Base-by-base conservation (phyloP, 1,140 invertebrate species). In the Hylyphantes graminicola region DNA sequence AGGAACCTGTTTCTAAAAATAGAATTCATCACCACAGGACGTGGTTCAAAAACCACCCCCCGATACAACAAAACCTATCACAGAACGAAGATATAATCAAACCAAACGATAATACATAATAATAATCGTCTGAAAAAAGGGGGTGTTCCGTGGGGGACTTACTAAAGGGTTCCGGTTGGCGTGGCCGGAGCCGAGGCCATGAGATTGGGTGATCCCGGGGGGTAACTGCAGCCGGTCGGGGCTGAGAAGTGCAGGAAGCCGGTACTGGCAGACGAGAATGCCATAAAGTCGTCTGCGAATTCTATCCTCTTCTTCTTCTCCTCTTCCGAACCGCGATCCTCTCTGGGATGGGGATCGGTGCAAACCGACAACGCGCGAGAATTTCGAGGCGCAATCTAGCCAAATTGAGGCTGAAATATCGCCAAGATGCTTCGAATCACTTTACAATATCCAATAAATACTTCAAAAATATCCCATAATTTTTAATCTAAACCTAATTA, bases 1-100 rank as follows among this genome's bases (percentile, higher is more conserved):
- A 57, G 77, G 65, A 80, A 80, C 77, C 77, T 80, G n/a, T 70
- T 80, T 80, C 77, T 80, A 80, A 68, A 80, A 80, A 70, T 80
- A 80, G 77, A 17, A 68, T n/a, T n/a, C n/a, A n/a, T n/a, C n/a
- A n/a, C n/a, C n/a, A 70, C 77, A 70, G 21, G 21, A 70, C 53
- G 35, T 35, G 35, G 35, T 35, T 2, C 35, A 35, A 35, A 35
- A 35, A 35, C 35, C 35, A 35, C 5, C 35, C 35, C 35, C 35
- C 35, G 35, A 35, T 35, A 35, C 35, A 35, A 35, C 35, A 5
- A 35, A 35, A 35, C 35, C 35, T 35, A 35, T 35, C 35, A 35
- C 35, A 35, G 35, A 35, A 35, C 35, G 35, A 5, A 35, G 35
- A 35, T 35, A 35, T 35, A 35, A 35, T 35, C 35, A 35, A 35